A percentile compares a stretch with the other conserved stretches of the same genome.
Conservation (phyloP, 2,113 vertebrate species). For the Suricata suricatta region DNA sequence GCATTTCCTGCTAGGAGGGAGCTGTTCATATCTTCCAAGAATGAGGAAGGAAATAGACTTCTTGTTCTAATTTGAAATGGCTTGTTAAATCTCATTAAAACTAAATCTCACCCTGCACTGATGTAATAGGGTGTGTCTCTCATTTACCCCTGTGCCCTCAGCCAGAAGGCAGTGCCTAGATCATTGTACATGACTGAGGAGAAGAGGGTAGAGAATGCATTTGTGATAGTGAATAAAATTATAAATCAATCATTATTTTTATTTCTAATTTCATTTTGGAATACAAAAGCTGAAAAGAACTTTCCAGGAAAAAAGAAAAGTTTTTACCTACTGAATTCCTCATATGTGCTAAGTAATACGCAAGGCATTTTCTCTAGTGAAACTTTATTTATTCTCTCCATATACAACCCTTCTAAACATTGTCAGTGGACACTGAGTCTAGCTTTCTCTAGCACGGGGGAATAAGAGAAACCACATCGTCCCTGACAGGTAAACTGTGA, state of each 20-base stretch:
- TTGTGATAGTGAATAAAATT: not conserved
- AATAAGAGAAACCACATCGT: not conserved
- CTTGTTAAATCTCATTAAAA: not conserved
- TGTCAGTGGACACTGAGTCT: not conserved
- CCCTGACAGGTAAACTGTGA: not conserved
- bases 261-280: not conserved
- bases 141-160: rapidly evolving
- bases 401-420: not conserved
- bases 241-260: not conserved
- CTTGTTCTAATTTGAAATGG: not conserved
- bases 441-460: not conserved
- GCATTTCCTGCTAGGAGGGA: not conserved
- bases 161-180: not conserved
- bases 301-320: not conserved
- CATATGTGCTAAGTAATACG: not conserved
- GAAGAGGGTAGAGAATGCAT: not conserved
- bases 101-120: not conserved
- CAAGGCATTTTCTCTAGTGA: not conserved
- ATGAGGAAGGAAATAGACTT: not conserved
- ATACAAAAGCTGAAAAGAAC: not conserved
- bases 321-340: not conserved
- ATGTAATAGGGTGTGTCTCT: not conserved
- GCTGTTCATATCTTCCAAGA: not conserved
- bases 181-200: not conserved
- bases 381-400: not conserved